Percentiles rank a stretch among this genome's conserved stretches.
Evolutionary conservation across 2,113 vertebrate species (phyloP).

Genomic region (Arvicanthis niloticus): DNA sequence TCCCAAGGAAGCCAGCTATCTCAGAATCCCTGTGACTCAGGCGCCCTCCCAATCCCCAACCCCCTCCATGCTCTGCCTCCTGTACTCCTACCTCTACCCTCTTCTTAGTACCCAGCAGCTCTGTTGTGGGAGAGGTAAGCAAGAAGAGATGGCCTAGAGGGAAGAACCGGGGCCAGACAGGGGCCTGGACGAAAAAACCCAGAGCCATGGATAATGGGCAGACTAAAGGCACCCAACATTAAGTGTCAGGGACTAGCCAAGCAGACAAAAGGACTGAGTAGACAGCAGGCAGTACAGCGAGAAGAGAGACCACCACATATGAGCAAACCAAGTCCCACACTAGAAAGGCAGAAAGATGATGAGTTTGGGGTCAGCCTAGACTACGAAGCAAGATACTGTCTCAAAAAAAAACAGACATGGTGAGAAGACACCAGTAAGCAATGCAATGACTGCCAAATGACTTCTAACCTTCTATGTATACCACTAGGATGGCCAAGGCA

Average conservation of each 20-base stretch:
- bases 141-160: background rate
- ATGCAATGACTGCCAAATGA: background rate
- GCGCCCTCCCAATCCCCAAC: background rate
- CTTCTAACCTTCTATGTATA: background rate
- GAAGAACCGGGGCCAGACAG: background rate
- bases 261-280: accelerated
- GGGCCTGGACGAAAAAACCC: background rate
- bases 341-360: background rate
- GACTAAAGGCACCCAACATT: background rate
- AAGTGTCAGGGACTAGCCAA: background rate
- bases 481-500: too few species aligned
- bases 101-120: background rate
- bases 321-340: background rate
- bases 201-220: too few species aligned
- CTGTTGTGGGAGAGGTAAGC: background rate
- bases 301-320: background rate
- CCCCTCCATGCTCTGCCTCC: background rate
- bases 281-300: background rate
- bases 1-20: background rate
- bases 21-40: background rate
- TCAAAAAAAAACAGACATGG: background rate
- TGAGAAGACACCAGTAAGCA: background rate
- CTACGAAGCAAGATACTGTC: background rate
- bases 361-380: background rate
- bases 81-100: background rate